Evolutionary conservation across 2,888 invertebrate genomes (phyloP).

Genomic region (Thecophora atra): DNA sequence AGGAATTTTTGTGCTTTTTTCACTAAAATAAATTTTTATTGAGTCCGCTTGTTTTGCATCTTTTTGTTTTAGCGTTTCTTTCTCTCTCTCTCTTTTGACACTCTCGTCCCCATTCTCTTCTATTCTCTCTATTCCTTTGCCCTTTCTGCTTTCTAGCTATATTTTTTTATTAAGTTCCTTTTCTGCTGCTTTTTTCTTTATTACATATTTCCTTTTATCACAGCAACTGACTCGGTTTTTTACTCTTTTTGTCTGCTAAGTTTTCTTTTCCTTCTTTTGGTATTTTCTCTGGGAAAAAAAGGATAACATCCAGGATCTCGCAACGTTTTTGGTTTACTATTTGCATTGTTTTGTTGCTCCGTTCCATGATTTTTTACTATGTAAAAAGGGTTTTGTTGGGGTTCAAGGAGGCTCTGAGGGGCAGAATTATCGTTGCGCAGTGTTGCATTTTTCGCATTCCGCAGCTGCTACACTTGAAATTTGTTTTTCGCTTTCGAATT

Average conservation of each 20-base stretch:
- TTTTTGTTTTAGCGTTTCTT: no score
- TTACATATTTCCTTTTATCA: no score
- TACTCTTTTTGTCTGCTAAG: neutral
- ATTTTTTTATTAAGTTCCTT: no score
- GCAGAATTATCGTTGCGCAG: slow-evolving; percentile 14
- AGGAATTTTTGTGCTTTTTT: neutral
- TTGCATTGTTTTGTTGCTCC: neutral
- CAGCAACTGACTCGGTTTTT: neutral
- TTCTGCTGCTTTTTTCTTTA: no score
- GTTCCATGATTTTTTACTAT: neutral
- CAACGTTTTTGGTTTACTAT: neutral
- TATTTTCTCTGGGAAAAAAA: no score
- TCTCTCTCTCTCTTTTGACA: neutral
- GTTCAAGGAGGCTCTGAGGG: neutral
- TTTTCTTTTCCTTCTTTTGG: neutral
- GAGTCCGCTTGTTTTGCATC: no score
- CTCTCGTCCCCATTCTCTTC: neutral
- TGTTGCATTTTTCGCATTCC: slow-evolving; percentile 36
- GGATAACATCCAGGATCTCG: slow-evolving; percentile 43
- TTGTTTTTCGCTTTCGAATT: slow-evolving; percentile 1
- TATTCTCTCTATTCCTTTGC: slow-evolving; percentile 38
- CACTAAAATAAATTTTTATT: slow-evolving; percentile 9
- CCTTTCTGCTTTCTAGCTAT: slow-evolving; percentile 14
- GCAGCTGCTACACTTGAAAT: slow-evolving; percentile 19
- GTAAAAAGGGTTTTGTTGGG: neutral